A percentile compares a stretch with the other conserved stretches of the same genome.
These are phyloP conservation scores for Acinonyx jubatus DNA, from an alignment of 2,113 vertebrate species.

Conservation along the genomic window DNA sequence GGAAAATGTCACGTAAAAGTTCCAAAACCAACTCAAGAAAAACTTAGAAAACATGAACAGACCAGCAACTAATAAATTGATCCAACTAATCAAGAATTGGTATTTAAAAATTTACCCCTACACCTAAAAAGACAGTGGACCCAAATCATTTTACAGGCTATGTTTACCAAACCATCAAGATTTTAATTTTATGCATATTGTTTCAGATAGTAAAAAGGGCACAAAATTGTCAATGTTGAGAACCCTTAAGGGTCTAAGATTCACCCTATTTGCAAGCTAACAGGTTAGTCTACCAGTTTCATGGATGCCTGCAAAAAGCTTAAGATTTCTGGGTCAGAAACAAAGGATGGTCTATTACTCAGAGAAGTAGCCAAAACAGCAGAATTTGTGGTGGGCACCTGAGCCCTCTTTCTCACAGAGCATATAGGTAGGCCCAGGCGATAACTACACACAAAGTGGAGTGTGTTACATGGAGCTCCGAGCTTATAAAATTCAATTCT, in stretches of 20 bases:
- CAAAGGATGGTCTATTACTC: not conserved
- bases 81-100: not conserved
- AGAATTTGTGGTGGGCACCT: not conserved
- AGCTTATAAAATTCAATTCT: not conserved
- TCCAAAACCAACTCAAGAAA: not conserved
- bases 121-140: not conserved
- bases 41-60: not conserved
- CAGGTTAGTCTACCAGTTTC: not conserved
- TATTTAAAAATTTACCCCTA: not conserved
- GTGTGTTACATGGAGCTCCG: not conserved
- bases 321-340: not conserved
- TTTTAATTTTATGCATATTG: slow-evolving; percentile 5
- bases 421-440: not conserved
- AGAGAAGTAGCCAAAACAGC: not conserved
- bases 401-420: not conserved
- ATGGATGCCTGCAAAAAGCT: not conserved
- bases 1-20: not conserved
- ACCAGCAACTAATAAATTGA: not conserved
- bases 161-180: not conserved
- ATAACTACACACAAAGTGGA: not conserved
- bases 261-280: not conserved
- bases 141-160: not conserved
- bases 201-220: not conserved
- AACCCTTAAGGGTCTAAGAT: not conserved
- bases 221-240: not conserved